phyloP scores from a whole-genome alignment of 2,888 invertebrate species.

The Epirrhoe alternata region DNA sequence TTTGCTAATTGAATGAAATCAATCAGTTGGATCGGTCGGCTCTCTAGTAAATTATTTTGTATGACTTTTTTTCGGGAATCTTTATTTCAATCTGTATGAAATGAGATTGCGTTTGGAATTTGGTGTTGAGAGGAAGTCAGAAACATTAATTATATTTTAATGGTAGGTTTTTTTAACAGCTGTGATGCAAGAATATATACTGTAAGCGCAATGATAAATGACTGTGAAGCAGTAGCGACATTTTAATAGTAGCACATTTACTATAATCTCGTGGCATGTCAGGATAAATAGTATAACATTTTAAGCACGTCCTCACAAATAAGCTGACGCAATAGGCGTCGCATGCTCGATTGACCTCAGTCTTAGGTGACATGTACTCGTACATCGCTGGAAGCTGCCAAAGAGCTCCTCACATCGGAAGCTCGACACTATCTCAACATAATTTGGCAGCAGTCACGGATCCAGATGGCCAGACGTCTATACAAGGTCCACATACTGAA shows the following conservation, averaged over 20 bases:
- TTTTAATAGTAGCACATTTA: background rate
- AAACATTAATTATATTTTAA: background rate
- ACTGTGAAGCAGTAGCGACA: background rate
- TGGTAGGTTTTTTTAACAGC: background rate
- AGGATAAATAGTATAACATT: too few species aligned
- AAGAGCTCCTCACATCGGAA: conserved; percentile 23
- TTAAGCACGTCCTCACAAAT: background rate
- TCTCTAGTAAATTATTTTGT: conserved; percentile 37
- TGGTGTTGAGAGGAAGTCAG: background rate
- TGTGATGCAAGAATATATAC: background rate
- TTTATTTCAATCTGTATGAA: conserved; percentile 12
- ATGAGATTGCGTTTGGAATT: conserved; percentile 1
- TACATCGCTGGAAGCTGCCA: conserved; percentile 16
- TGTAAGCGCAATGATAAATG: background rate
- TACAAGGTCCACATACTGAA: conserved; percentile 27
- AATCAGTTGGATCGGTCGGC: conserved; percentile 49
- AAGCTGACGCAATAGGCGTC: background rate
- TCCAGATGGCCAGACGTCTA: conserved; percentile 38
- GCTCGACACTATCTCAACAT: conserved; percentile 33
- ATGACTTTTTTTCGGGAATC: conserved; percentile 24
- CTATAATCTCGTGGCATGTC: too few species aligned
- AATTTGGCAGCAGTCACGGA: conserved; percentile 40
- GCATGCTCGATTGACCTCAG: background rate
- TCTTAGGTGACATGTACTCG: background rate
- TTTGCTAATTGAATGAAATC: conserved; percentile 61